A percentile compares a stretch with the other conserved stretches of the same genome.
phyloP scores from a whole-genome alignment of 1,140 invertebrate species.

The Diorhabda carinulata region DNA sequence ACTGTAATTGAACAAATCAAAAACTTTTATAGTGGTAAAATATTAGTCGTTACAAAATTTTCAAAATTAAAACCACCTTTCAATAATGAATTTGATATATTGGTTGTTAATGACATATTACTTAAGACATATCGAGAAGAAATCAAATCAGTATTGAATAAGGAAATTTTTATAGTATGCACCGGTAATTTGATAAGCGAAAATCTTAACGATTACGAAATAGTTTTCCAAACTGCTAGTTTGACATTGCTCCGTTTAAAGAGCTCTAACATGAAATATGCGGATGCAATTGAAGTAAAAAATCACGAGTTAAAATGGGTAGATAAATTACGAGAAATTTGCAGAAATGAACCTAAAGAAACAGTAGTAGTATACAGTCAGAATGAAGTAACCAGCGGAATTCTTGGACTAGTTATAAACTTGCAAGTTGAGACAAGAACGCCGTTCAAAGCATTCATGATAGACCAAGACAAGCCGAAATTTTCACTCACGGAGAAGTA shows the following conservation, averaged over 20 bases:
- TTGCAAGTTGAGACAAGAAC: not conserved
- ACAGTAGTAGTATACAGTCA: constrained; percentile 48
- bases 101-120: not conserved
- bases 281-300: constrained; percentile 55
- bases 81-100: not conserved
- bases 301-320: constrained; percentile 76
- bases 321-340: constrained; percentile 67
- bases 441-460: not conserved
- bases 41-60: not conserved
- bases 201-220: not conserved
- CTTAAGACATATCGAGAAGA: not conserved
- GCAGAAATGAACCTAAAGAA: constrained; percentile 57
- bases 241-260: constrained; percentile 45
- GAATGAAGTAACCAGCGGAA: not conserved
- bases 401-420: not conserved
- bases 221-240: constrained; percentile 7
- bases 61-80: not conserved
- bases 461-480: not conserved
- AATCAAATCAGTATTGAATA: not conserved
- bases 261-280: constrained; percentile 44
- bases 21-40: not conserved
- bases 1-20: not conserved
- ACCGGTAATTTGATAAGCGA: not conserved
- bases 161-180: not conserved
- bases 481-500: not conserved